Percentiles rank a stretch among this genome's conserved stretches.
Conservation (phyloP, 1,140 invertebrate species). For the Eubasilissa regina region DNA sequence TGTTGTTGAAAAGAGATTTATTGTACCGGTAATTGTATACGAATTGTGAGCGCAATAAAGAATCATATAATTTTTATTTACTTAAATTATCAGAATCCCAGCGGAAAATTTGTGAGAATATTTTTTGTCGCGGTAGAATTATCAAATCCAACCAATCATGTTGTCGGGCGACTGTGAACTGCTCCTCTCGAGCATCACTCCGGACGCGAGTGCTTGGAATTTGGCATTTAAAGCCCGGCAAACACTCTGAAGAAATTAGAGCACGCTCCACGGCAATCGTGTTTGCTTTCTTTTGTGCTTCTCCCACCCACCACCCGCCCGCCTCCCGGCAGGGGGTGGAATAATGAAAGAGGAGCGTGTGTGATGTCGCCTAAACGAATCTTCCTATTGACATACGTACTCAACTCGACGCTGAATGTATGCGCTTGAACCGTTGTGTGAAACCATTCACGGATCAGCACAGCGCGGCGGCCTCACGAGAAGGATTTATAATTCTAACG, state of each 20-base stretch:
- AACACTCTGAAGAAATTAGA: constrained; percentile 38
- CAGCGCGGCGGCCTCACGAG: too few relatives aligned
- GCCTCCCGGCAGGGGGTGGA: neutral
- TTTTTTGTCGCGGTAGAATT: too few relatives aligned
- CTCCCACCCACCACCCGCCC: neutral
- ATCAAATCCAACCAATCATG: too few relatives aligned
- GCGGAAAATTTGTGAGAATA: neutral
- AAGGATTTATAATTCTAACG: too few relatives aligned
- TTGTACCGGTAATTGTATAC: neutral
- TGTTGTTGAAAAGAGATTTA: neutral
- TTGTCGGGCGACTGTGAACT: neutral
- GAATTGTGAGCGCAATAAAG: neutral
- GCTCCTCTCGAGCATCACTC: neutral
- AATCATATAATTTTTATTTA: neutral
- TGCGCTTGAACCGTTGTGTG: neutral
- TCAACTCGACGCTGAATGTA: neutral
- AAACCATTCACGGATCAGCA: too few relatives aligned
- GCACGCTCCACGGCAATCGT: constrained; percentile 32
- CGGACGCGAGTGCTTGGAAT: neutral
- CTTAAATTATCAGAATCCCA: neutral
- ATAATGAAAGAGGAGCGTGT: constrained; percentile 29
- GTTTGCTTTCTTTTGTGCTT: constrained; percentile 30
- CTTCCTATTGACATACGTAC: constrained; percentile 21
- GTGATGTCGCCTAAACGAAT: constrained; percentile 28
- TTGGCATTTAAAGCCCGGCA: constrained; percentile 37